phyloP scores from a whole-genome alignment of 2,888 invertebrate species.

The Rhopalosiphum nymphaeae region DNA sequence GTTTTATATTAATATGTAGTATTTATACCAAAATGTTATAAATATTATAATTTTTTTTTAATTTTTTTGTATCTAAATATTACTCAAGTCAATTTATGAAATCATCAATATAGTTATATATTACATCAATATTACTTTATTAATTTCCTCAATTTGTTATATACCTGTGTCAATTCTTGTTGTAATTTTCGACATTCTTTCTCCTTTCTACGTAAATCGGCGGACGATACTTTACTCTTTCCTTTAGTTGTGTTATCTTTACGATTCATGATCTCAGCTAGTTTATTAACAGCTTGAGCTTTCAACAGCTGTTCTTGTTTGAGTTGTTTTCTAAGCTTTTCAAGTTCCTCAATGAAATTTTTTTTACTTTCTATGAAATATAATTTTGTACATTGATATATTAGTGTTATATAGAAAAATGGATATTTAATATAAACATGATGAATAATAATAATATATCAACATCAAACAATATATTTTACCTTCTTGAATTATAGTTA shows the following conservation, averaged over 20 bases:
- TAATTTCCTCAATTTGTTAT: background rate
- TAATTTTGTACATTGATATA: background rate
- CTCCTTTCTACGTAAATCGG: conserved; percentile 88
- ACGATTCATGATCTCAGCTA: conserved; percentile 97
- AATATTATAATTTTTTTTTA: background rate
- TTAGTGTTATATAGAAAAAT: background rate
- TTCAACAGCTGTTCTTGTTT: conserved; percentile 89
- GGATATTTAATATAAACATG: background rate
- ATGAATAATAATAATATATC: background rate
- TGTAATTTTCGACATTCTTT: conserved; percentile 95
- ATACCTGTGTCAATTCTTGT: conserved; percentile 86
- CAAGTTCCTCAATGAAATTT: conserved; percentile 77
- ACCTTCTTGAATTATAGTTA: conserved; percentile 84
- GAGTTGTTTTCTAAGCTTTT: conserved; percentile 84
- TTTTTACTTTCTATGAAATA: conserved; percentile 56
- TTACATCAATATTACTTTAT: background rate
- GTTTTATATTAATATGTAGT: background rate
- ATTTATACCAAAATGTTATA: background rate
- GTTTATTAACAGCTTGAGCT: conserved; percentile 95
- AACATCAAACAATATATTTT: conserved; percentile 31
- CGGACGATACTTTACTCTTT: conserved; percentile 84
- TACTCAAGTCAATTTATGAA: background rate
- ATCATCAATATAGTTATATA: background rate
- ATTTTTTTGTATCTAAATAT: too few relatives aligned
- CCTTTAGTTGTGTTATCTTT: conserved; percentile 79